A percentile compares a stretch with the other conserved stretches of the same genome.
Evolutionary conservation across 2,797 vertebrate species (phyloP).

Genomic region (Valencia hispanica): DNA sequence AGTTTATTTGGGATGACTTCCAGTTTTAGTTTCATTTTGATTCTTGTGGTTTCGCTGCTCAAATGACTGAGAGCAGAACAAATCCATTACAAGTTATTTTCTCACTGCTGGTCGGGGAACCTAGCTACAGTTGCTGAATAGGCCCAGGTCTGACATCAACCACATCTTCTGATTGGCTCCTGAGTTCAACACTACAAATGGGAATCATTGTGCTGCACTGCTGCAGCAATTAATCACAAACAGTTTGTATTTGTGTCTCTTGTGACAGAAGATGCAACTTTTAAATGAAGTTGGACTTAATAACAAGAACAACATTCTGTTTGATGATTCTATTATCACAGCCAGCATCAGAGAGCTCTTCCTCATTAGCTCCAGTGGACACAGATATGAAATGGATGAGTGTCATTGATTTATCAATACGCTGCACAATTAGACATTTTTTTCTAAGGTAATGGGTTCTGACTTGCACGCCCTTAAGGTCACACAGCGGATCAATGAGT

Average conservation of each 20-base stretch:
- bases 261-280: background rate
- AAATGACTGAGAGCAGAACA: background rate
- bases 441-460: background rate
- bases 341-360: background rate
- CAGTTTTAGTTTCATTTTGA: too few relatives aligned
- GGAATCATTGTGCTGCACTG: background rate
- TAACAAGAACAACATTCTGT: background rate
- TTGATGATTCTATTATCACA: background rate
- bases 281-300: background rate
- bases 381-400: background rate
- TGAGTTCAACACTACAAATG: background rate
- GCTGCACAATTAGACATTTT: background rate
- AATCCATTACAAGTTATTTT: background rate
- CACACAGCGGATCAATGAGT: constrained; percentile 1
- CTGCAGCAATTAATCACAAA: background rate
- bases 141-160: too few relatives aligned
- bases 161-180: too few relatives aligned
- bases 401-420: constrained; percentile 11
- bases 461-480: constrained; percentile 1
- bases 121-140: background rate
- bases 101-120: too few relatives aligned
- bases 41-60: too few relatives aligned
- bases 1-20: too few relatives aligned
- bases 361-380: background rate
- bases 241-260: background rate